Base-by-base conservation (phyloP, 2,113 vertebrate species). In the Orcinus orca region DNA sequence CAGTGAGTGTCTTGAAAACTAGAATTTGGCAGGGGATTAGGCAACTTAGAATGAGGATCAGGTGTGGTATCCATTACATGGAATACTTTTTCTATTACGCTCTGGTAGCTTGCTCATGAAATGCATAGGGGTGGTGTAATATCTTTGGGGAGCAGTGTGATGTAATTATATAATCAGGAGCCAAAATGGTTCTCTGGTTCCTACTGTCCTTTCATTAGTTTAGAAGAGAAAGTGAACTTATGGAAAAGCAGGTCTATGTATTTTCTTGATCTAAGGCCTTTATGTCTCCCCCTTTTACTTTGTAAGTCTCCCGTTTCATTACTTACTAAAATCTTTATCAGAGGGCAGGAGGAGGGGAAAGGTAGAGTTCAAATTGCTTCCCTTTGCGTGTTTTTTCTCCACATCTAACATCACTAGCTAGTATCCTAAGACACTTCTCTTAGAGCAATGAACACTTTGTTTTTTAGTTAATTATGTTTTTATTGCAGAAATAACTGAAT, bases 291-390 rank as follows among this genome's bases (percentile, higher is more conserved):
- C 7, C 2, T 77, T 44, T 33, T 68, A 13, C 36, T 90, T 26
- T 60, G 17, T 29, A 65, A 90, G 88, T 53, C 44, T 93, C 76
- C 36, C 8, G 25, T 33, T 94, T 93, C 84, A 82, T 47, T 90
- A 62, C 74, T 90, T 94, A 90, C 63, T 92, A 95, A 87, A 77
- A 80, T 82, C 81, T 85, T 76, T 58, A 85, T 85, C 94, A 63
- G 53, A 90, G 21, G 41, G 47, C 8, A 82, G 14, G 58, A 55
- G 38, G 25, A 65, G 33, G 55, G 80, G 73, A 80, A 71, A 71
- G 53, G 55, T 12, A 23, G 41, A 38, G 41, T 38, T 77, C 31
- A 74, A 55, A 82, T 70, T 85, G 13, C 41, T 47, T 88, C 36
- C 31, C 36, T 92, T 94, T 90, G 55, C 41, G 36, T 1, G 29